Conservation (phyloP, 2,113 vertebrate genomes). For the Hypocryptadius cinnamomeus region DNA sequence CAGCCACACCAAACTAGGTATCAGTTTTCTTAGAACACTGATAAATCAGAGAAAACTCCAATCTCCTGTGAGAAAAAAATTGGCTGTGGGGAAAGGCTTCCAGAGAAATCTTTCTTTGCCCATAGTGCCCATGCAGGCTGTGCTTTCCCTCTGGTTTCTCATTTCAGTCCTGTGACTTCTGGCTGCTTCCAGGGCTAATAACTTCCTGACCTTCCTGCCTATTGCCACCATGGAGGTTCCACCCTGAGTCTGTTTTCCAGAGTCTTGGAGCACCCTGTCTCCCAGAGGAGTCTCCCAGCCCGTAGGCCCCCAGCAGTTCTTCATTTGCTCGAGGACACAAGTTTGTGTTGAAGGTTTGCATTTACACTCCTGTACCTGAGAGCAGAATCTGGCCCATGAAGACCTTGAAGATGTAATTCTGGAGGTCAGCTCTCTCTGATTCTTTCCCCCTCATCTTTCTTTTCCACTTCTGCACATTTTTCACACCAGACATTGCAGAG, state of each 20-base stretch:
- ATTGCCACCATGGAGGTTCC: accelerated
- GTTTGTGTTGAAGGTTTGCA: accelerated
- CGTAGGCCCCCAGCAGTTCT: not conserved
- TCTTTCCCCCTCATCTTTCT: not conserved
- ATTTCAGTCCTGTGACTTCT: not conserved
- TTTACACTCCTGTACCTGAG: not conserved
- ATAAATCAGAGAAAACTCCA: not conserved
- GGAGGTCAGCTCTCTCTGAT: not conserved
- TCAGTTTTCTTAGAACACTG: not conserved
- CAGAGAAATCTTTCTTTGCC: not conserved
- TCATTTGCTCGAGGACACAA: not conserved
- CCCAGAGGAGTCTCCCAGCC: not conserved
- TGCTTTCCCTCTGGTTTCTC: not conserved
- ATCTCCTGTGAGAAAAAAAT: not conserved
- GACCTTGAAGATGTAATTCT: not conserved
- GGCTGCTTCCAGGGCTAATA: not conserved
- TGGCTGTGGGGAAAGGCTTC: accelerated
- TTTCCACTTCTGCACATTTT: not conserved
- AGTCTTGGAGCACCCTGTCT: not conserved
- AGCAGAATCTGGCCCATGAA: not conserved
- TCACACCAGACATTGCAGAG: not conserved
- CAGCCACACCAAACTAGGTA: not conserved
- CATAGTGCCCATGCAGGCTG: accelerated
- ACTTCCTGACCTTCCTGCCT: not conserved
- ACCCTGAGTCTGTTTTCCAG: not conserved